Evolutionary conservation across 1,140 invertebrate species (phyloP).

Genomic region (Achatina immaculata): DNA sequence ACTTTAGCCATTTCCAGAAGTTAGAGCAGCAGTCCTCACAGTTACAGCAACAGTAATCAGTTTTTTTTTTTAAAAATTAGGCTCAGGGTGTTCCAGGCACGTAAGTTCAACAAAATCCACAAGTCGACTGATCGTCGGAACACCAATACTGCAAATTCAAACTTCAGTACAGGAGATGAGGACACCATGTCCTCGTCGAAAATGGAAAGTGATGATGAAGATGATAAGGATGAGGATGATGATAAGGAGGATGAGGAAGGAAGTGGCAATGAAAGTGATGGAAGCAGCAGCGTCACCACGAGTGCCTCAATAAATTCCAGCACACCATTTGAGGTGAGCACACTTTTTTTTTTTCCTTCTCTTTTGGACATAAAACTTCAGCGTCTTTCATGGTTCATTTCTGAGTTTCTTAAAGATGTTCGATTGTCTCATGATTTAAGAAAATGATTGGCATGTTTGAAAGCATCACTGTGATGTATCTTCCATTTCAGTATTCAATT

Average conservation of each 20-base stretch:
- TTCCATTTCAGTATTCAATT: no score
- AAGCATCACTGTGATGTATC: no score
- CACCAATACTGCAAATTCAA: constrained; percentile 35
- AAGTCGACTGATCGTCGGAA: constrained; percentile 34
- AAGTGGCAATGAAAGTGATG: constrained; percentile 38
- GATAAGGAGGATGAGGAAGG: constrained; percentile 38
- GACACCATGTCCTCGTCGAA: constrained; percentile 35
- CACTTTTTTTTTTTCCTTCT: neutral
- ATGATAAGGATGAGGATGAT: constrained; percentile 38
- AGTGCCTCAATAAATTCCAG: constrained; percentile 21
- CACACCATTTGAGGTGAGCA: constrained; percentile 30
- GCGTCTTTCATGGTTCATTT: no score
- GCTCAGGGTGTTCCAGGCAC: constrained; percentile 81
- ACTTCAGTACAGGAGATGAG: neutral
- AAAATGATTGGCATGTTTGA: no score
- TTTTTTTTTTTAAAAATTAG: constrained; percentile 70
- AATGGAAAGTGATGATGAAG: constrained; percentile 34
- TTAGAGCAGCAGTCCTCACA: no score
- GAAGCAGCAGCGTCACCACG: constrained; percentile 26
- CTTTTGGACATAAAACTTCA: no score
- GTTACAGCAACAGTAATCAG: no score
- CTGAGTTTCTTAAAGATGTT: no score
- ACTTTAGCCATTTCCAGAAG: no score
- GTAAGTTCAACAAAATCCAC: constrained; percentile 73
- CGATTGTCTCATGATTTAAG: no score